These are phyloP conservation scores for Teinopalpus imperialis DNA, from an alignment of 2,888 invertebrate genomes.

Conservation along the genomic window DNA sequence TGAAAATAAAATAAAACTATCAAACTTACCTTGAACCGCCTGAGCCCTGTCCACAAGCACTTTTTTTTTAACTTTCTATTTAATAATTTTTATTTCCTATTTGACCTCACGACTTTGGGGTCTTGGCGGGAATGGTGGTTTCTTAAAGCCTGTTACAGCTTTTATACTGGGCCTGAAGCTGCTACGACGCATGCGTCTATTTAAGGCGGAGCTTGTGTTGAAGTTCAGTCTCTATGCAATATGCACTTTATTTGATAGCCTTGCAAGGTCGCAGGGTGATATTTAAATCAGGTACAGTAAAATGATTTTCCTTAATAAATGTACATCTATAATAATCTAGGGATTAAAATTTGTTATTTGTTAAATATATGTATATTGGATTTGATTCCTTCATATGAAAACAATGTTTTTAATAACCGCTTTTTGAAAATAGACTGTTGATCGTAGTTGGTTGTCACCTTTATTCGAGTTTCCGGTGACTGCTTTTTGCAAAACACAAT, in stretches of 20 bases:
- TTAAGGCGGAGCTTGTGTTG: slow-evolving; percentile 45
- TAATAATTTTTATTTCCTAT: slow-evolving; percentile 26
- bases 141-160: slow-evolving; percentile 38
- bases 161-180: slow-evolving; percentile 49
- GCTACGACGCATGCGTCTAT: slow-evolving; percentile 54
- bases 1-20: not conserved
- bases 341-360: too few relatives aligned
- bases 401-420: too few relatives aligned
- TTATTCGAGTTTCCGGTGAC: too few relatives aligned
- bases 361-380: too few relatives aligned
- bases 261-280: slow-evolving; percentile 41
- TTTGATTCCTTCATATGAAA: too few relatives aligned
- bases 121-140: slow-evolving; percentile 59
- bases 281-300: slow-evolving; percentile 30
- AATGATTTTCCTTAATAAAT: slow-evolving; percentile 8
- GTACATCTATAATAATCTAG: not conserved
- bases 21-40: slow-evolving; percentile 24
- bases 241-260: slow-evolving; percentile 55
- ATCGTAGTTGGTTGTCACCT: too few relatives aligned
- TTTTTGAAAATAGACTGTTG: too few relatives aligned
- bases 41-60: slow-evolving; percentile 30
- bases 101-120: slow-evolving; percentile 33
- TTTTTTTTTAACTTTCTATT: slow-evolving; percentile 47
- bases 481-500: too few relatives aligned
- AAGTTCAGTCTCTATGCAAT: slow-evolving; percentile 31